These are phyloP conservation scores for Muntiacus muntjak DNA, from an alignment of 2,113 vertebrate genomes.

Conservation along the genomic window DNA sequence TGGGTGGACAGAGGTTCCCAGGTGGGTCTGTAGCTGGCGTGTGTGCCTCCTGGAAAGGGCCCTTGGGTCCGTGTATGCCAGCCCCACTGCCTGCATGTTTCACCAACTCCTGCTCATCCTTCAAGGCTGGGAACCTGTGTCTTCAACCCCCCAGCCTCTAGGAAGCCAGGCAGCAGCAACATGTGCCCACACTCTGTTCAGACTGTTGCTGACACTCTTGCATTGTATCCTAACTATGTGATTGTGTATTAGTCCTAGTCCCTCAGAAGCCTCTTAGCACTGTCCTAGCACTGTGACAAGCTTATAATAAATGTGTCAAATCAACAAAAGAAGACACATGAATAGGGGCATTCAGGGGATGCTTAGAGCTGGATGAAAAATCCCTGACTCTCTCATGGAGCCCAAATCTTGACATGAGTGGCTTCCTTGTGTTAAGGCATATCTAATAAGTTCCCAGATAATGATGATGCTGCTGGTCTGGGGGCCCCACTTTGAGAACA, in stretches of 20 bases:
- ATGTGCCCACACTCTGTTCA: no score
- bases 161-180: background rate
- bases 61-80: background rate
- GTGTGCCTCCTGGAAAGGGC: background rate
- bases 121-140: background rate
- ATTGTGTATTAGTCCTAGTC: background rate
- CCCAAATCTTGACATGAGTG: background rate
- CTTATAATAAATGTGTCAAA: background rate
- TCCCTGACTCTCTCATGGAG: background rate
- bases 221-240: fast-evolving
- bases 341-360: background rate
- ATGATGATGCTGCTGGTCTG: fast-evolving
- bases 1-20: background rate
- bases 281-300: background rate
- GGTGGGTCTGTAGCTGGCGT: background rate
- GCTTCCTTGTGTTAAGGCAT: background rate
- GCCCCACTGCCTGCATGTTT: background rate
- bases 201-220: no score
- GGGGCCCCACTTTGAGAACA: background rate
- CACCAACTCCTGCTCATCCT: background rate
- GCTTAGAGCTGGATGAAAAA: background rate
- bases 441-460: background rate
- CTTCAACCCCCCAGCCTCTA: background rate
- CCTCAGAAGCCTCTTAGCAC: background rate
- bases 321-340: background rate